A percentile compares a stretch with the other conserved stretches of the same genome.
Conservation (phyloP, 1,140 invertebrate species). For the Pseudomyrmex sp. region DNA sequence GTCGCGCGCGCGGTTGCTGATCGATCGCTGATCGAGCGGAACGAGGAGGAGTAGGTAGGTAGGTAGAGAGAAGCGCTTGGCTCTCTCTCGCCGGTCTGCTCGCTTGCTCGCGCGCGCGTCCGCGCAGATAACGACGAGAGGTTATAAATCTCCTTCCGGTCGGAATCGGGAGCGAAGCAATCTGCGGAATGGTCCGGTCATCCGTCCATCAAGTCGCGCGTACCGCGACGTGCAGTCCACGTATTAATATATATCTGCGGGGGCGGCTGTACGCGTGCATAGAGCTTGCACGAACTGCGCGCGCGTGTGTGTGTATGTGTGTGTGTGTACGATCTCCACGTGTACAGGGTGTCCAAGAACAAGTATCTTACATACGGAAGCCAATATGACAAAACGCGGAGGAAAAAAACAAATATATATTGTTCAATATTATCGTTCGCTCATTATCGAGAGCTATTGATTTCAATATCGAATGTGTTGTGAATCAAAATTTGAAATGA, state of each 20-base stretch:
- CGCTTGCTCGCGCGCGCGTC: conserved; percentile 49
- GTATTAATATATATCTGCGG: conserved; percentile 75
- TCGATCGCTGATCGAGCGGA: conserved; percentile 70
- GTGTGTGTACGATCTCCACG: neutral
- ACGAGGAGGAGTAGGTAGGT: conserved; percentile 49
- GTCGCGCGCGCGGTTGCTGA: conserved; percentile 53
- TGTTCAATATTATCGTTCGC: neutral
- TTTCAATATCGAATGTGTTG: neutral
- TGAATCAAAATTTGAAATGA: no score
- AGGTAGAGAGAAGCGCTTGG: conserved; percentile 42
- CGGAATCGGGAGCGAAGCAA: conserved; percentile 83
- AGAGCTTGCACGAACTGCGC: conserved; percentile 24
- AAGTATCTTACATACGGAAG: conserved; percentile 12
- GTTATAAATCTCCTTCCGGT: conserved; percentile 85
- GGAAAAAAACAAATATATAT: neutral
- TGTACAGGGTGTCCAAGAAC: conserved; percentile 52
- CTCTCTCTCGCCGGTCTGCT: conserved; percentile 55
- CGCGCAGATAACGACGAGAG: conserved; percentile 83
- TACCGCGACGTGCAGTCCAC: conserved; percentile 73
- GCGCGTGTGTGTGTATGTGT: neutral
- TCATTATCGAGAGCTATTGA: no score
- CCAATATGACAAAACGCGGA: no score
- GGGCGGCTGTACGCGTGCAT: conserved; percentile 45
- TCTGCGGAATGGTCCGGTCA: conserved; percentile 85
- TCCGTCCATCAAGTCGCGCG: conserved; percentile 83